Conservation (phyloP, 1,140 invertebrate species). For the Sinonovacula constricta region DNA sequence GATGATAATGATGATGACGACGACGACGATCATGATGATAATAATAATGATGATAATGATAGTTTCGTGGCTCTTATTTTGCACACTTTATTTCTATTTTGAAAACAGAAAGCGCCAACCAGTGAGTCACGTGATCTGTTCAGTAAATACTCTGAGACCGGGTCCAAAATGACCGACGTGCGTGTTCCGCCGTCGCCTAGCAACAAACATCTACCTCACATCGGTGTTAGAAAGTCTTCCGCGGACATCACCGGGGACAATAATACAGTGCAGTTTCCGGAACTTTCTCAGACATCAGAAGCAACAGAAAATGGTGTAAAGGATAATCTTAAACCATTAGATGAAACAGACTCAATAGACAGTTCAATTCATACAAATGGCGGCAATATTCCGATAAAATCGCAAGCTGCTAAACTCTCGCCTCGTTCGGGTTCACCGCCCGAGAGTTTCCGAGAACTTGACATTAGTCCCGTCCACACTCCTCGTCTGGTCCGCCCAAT, state of each 20-base stretch:
- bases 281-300: constrained; percentile 3
- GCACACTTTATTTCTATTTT: neutral
- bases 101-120: too few relatives aligned
- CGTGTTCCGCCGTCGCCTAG: neutral
- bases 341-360: constrained; percentile 5
- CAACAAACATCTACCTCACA: neutral
- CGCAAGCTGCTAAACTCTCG: too few relatives aligned
- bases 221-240: constrained; percentile 1
- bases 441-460: constrained; percentile 58
- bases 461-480: constrained; percentile 67
- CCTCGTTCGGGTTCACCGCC: too few relatives aligned
- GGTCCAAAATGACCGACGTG: constrained; percentile 46
- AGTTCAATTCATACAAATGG: constrained; percentile 37
- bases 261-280: constrained; percentile 13
- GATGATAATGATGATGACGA: constrained; percentile 1
- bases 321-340: neutral
- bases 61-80: neutral
- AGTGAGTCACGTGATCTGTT: too few relatives aligned
- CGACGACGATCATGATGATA: neutral
- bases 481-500: constrained; percentile 66
- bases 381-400: too few relatives aligned
- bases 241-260: neutral
- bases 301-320: neutral
- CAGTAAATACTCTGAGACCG: constrained; percentile 61
- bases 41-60: neutral